Evolutionary conservation across 2,888 invertebrate species (phyloP).

Genomic region (Hirtodrosophila histrioides): DNA sequence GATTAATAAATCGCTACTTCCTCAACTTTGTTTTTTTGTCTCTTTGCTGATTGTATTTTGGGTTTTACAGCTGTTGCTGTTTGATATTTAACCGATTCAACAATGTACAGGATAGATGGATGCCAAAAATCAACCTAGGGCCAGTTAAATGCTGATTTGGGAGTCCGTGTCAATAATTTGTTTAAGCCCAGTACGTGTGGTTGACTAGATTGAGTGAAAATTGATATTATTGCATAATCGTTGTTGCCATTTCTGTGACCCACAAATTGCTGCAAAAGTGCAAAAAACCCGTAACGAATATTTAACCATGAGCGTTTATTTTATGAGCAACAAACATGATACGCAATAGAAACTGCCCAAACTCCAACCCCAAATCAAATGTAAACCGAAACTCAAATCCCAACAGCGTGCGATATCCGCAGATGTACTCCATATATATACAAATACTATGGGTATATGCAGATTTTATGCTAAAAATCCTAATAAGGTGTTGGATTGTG

Average conservation of each 20-base stretch:
- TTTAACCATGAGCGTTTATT: slow-evolving; percentile 34
- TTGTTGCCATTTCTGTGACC: slow-evolving; percentile 28
- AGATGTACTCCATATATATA: neutral
- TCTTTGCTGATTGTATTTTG: no score
- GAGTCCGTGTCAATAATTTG: slow-evolving; percentile 39
- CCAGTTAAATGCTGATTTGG: slow-evolving; percentile 21
- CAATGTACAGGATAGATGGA: neutral
- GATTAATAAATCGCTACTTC: no score
- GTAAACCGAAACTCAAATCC: slow-evolving; percentile 21
- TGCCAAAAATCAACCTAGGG: slow-evolving; percentile 26
- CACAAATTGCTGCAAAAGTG: slow-evolving; percentile 21
- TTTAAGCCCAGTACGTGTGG: slow-evolving; percentile 15
- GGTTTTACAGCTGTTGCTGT: no score
- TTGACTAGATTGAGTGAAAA: no score
- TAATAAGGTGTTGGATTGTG: neutral
- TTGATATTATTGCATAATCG: slow-evolving; percentile 13
- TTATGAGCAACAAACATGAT: slow-evolving; percentile 53
- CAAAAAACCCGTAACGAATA: neutral
- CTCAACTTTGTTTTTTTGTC: no score
- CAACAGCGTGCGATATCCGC: slow-evolving; percentile 11
- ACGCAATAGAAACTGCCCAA: slow-evolving; percentile 11
- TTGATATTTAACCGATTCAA: neutral
- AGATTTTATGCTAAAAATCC: slow-evolving; percentile 30
- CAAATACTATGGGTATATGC: slow-evolving; percentile 11
- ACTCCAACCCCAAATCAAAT: slow-evolving; percentile 26